A percentile compares a stretch with the other conserved stretches of the same genome.
Evolutionary conservation across 2,113 vertebrate genomes (phyloP).

Genomic region (Poeciliopsis prolifica): DNA sequence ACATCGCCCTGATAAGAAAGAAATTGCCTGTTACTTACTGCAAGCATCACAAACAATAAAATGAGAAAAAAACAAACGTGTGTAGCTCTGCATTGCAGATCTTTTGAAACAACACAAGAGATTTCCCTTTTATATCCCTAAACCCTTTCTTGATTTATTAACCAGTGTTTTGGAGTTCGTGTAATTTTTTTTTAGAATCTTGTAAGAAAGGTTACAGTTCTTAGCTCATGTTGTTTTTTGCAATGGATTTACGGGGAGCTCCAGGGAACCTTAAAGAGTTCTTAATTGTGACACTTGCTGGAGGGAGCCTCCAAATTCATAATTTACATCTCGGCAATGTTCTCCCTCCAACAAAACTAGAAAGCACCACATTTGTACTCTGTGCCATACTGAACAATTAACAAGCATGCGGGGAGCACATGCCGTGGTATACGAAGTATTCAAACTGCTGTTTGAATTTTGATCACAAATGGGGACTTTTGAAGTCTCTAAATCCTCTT

Average conservation of each 20-base stretch:
- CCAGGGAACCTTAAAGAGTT: constrained; percentile 1
- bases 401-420: not conserved
- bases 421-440: not conserved
- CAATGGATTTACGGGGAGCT: constrained; percentile 20
- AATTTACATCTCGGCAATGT: constrained; percentile 49
- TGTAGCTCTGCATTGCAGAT: not conserved
- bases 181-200: not conserved
- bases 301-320: constrained; percentile 36
- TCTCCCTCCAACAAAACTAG: constrained; percentile 25
- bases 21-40: constrained; percentile 9
- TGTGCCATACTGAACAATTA: not conserved
- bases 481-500: not conserved
- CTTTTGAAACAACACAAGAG: not conserved
- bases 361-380: constrained; percentile 6
- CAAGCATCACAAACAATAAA: not conserved
- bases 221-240: constrained; percentile 1
- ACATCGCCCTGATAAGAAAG: constrained; percentile 78
- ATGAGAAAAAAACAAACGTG: not conserved
- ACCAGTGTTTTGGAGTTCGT: constrained; percentile 9
- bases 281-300: constrained; percentile 42
- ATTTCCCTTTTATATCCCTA: not conserved
- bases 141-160: constrained; percentile 1
- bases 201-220: constrained; percentile 5
- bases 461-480: not conserved
- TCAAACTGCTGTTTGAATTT: not conserved